These are phyloP conservation scores for Grammatotria lemairii DNA, from an alignment of 2,113 vertebrate species.

Conservation along the genomic window DNA sequence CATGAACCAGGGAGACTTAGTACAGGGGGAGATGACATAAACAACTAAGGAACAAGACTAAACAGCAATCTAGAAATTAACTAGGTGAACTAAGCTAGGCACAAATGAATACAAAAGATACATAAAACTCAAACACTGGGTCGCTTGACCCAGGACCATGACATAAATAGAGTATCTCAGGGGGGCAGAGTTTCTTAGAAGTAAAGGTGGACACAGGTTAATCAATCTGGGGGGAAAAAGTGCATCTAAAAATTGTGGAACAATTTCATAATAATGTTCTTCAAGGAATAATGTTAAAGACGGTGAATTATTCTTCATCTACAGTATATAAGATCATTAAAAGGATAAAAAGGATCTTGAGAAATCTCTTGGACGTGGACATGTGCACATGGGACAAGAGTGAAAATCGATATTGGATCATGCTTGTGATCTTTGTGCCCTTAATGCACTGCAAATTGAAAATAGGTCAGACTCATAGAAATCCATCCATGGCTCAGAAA, in stretches of 20 bases:
- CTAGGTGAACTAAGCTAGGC: too few species aligned
- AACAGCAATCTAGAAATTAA: too few species aligned
- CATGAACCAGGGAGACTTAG: too few species aligned
- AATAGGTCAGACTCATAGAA: background rate
- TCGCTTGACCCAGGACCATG: too few species aligned
- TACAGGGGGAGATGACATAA: too few species aligned
- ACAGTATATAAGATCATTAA: background rate
- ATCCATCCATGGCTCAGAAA: background rate
- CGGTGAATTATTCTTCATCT: background rate
- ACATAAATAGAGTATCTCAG: background rate
- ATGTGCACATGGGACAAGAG: background rate
- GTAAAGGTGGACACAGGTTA: background rate
- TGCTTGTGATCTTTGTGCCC: background rate
- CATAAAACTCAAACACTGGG: too few species aligned
- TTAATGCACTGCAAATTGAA: background rate
- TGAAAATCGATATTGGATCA: background rate
- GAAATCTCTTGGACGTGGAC: background rate
- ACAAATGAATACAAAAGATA: too few species aligned
- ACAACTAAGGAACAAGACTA: too few species aligned
- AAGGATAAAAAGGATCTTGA: background rate
- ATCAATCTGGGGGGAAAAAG: rapidly evolving
- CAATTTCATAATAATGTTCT: background rate
- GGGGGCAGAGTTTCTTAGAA: background rate
- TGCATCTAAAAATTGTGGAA: background rate
- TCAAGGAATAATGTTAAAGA: background rate